A percentile compares a stretch with the other conserved stretches of the same genome.
Conservation (phyloP, 1,140 invertebrate genomes). For the Lordiphosa stackelbergi region DNA sequence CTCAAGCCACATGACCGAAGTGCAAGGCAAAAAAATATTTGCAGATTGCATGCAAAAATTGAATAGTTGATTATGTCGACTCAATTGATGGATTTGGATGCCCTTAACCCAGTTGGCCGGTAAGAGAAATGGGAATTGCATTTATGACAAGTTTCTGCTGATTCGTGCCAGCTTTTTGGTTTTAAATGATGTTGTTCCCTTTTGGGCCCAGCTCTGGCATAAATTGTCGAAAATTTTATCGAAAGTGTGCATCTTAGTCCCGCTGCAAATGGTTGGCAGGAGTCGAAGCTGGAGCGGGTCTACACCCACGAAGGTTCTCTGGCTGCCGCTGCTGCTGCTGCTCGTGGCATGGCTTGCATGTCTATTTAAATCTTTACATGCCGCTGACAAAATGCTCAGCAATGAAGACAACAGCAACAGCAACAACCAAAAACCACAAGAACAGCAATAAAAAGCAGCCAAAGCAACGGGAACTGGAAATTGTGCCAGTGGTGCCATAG, state of each 20-base stretch:
- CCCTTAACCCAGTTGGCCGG: conserved; percentile 55
- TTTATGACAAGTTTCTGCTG: conserved; percentile 53
- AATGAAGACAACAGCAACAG: conserved; percentile 50
- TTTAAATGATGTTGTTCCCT: conserved; percentile 67
- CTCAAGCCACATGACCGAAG: conserved; percentile 32
- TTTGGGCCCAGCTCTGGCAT: conserved; percentile 13
- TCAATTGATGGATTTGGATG: conserved; percentile 60
- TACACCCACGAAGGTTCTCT: conserved; percentile 22
- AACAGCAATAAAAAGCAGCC: conserved; percentile 22
- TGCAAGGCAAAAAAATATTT: conserved; percentile 37
- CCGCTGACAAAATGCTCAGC: conserved; percentile 69
- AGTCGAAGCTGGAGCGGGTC: not conserved
- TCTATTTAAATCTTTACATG: conserved; percentile 70
- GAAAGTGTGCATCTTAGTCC: conserved; percentile 68
- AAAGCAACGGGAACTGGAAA: conserved; percentile 52
- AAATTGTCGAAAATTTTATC: conserved; percentile 44
- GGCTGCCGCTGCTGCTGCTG: conserved; percentile 12
- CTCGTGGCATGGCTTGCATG: conserved; percentile 36
- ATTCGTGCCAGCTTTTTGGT: conserved; percentile 44
- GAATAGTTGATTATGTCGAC: conserved; percentile 70
- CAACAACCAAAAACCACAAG: conserved; percentile 32
- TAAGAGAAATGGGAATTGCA: conserved; percentile 29
- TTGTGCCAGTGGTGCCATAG: conserved; percentile 66
- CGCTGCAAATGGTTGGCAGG: conserved; percentile 46
- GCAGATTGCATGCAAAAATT: conserved; percentile 59